Conservation (phyloP, 64 coral and sea anemone species). For the Platygyra sinensis region DNA sequence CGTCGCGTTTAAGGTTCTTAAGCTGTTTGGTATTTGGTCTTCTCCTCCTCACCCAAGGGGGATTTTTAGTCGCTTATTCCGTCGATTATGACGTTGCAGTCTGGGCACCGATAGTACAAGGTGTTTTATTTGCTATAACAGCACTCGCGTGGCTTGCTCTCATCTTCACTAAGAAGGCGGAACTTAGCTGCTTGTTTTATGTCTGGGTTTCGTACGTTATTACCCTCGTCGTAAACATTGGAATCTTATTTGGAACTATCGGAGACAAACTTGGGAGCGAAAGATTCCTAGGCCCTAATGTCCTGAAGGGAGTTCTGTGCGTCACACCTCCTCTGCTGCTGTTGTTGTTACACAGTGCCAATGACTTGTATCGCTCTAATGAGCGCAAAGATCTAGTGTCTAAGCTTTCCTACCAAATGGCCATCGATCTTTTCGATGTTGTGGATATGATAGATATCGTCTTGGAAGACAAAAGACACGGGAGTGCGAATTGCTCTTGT, state of each 20-base stretch:
- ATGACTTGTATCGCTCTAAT: not conserved
- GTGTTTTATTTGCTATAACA: not conserved
- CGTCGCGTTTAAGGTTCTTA: no score
- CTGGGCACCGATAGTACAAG: no score
- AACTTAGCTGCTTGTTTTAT: not conserved
- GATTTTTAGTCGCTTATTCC: no score
- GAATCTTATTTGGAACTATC: not conserved
- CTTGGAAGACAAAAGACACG: constrained; percentile 13
- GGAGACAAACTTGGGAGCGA: constrained; percentile 39
- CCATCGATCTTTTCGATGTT: constrained; percentile 57
- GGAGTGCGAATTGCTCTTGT: not conserved
- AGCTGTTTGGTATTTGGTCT: no score
- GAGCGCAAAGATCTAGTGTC: not conserved
- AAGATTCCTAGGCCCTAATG: constrained; percentile 36
- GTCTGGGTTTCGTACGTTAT: not conserved
- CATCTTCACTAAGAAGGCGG: not conserved
- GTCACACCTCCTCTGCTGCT: constrained; percentile 19
- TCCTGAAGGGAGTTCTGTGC: constrained; percentile 25
- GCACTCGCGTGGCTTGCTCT: not conserved
- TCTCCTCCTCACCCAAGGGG: no score
- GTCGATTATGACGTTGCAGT: no score
- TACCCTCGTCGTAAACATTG: not conserved
- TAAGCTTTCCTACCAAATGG: not conserved
- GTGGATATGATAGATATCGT: constrained; percentile 47
- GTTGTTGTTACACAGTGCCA: constrained; percentile 38